phyloP scores from a whole-genome alignment of 2,797 vertebrate genomes.

The Enoplosus armatus region DNA sequence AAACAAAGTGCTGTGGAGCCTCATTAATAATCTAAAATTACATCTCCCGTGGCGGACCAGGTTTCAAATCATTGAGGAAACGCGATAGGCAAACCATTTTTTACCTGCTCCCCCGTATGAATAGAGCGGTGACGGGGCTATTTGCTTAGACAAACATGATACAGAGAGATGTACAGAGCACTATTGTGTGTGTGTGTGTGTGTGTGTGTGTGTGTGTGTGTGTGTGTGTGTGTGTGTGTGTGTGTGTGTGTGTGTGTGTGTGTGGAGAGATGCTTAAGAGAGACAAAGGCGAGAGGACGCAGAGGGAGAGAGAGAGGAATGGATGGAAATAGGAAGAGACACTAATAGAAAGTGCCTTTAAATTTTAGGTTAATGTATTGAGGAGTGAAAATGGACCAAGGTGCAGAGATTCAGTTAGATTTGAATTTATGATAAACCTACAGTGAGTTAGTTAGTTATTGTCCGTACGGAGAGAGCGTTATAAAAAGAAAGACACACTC shows the following conservation, averaged over 20 bases:
- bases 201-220: too few relatives aligned
- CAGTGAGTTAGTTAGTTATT: not conserved
- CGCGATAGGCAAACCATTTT: slow-evolving; percentile 54
- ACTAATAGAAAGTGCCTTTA: not conserved
- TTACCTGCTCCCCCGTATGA: slow-evolving; percentile 44
- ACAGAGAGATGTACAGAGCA: slow-evolving; percentile 23
- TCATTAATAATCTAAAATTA: slow-evolving; percentile 78
- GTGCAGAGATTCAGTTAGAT: not conserved
- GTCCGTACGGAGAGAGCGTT: not conserved
- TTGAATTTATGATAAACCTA: slow-evolving; percentile 3
- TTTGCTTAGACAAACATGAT: slow-evolving; percentile 53
- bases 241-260: slow-evolving; percentile 6
- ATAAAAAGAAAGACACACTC: not conserved
- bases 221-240: slow-evolving; percentile 13
- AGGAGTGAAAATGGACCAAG: not conserved
- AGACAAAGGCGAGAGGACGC: slow-evolving; percentile 4
- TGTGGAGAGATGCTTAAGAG: not conserved
- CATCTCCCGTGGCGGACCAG: slow-evolving; percentile 59
- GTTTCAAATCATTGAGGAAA: slow-evolving; percentile 72
- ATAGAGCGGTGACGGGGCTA: slow-evolving; percentile 29
- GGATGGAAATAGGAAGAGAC: not conserved
- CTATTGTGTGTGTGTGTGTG: not conserved
- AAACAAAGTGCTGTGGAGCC: slow-evolving; percentile 61
- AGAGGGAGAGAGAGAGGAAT: not conserved
- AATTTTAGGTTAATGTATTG: slow-evolving; percentile 4